Percentiles rank a stretch among this genome's conserved stretches.
Evolutionary conservation across 1,140 invertebrate species (phyloP).

Genomic region (Drosophila ambigua): DNA sequence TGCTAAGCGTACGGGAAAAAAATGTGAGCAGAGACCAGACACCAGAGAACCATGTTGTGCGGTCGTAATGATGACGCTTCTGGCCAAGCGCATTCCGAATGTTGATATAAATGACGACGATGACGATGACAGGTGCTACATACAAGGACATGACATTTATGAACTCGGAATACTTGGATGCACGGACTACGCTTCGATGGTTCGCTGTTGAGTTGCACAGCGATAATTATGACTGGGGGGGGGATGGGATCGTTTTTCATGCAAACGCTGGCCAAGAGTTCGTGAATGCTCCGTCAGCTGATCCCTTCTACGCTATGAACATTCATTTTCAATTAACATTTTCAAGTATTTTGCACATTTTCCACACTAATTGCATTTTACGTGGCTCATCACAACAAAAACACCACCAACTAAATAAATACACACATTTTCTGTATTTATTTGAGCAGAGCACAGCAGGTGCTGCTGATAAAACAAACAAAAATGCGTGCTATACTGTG

Average conservation of each 20-base stretch:
- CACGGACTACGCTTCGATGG: not conserved
- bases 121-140: conserved; percentile 47
- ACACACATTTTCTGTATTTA: conserved; percentile 48
- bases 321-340: conserved; percentile 35
- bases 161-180: conserved; percentile 8
- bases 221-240: not conserved
- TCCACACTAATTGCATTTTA: conserved; percentile 53
- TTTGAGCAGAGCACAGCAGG: conserved; percentile 32
- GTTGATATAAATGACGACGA: conserved; percentile 9
- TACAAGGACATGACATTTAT: conserved; percentile 46
- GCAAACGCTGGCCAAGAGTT: no score
- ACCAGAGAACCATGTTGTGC: conserved; percentile 16
- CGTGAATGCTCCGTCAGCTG: not conserved
- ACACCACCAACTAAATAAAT: conserved; percentile 34
- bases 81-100: conserved; percentile 7
- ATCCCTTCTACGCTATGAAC: not conserved
- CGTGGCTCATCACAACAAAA: conserved; percentile 13
- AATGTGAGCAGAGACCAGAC: not conserved
- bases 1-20: conserved; percentile 30
- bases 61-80: conserved; percentile 50
- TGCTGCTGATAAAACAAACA: conserved; percentile 36
- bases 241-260: no score
- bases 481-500: conserved; percentile 1
- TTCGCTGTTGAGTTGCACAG: not conserved
- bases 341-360: conserved; percentile 4